phyloP scores from a whole-genome alignment of 2,888 invertebrate species.

The Dicyrtomina minuta region DNA sequence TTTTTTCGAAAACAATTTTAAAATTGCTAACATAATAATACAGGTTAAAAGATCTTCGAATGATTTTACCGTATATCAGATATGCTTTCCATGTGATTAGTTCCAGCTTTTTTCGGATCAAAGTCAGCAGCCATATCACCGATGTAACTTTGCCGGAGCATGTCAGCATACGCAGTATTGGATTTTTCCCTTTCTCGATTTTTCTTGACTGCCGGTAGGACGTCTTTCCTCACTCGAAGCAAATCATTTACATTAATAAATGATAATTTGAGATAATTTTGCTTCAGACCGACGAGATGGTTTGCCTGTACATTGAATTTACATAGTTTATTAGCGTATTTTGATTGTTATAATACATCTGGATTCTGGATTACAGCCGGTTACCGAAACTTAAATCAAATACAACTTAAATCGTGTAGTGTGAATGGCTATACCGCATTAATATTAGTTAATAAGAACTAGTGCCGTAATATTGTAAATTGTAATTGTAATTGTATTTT shows the following conservation, averaged over 20 bases:
- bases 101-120: conserved; percentile 56
- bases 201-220: conserved; percentile 79
- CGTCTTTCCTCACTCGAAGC: conserved; percentile 80
- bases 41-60: conserved; percentile 57
- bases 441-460: too few relatives aligned
- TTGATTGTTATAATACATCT: too few relatives aligned
- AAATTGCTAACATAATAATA: neutral
- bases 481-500: too few relatives aligned
- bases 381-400: too few relatives aligned
- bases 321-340: too few relatives aligned
- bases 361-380: too few relatives aligned
- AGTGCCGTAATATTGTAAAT: too few relatives aligned
- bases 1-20: conserved; percentile 52
- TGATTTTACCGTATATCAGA: conserved; percentile 78
- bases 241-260: conserved; percentile 87
- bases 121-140: conserved; percentile 55
- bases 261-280: conserved; percentile 83
- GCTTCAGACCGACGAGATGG: conserved; percentile 88
- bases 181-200: conserved; percentile 81
- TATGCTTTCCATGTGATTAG: conserved; percentile 88
- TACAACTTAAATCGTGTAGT: neutral
- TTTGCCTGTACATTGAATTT: too few relatives aligned
- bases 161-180: conserved; percentile 79
- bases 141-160: conserved; percentile 65
- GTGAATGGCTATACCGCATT: too few relatives aligned